These are phyloP conservation scores for Diplolepis rosae DNA, from an alignment of 2,888 invertebrate genomes.

Conservation along the genomic window DNA sequence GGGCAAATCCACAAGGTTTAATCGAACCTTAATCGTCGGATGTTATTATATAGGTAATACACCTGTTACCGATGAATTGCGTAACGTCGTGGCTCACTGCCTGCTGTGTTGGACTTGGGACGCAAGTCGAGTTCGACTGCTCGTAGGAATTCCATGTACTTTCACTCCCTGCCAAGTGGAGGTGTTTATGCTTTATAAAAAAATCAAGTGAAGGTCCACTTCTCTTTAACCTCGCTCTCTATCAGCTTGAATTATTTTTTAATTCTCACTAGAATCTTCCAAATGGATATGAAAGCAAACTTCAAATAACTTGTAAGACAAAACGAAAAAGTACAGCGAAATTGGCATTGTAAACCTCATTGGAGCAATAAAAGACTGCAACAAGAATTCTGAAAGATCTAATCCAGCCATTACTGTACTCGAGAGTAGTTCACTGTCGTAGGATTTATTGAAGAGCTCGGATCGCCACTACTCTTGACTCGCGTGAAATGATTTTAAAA, in stretches of 20 bases:
- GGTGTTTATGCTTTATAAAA: slow-evolving; percentile 48
- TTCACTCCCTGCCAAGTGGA: slow-evolving; percentile 61
- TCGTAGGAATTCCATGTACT: slow-evolving; percentile 67
- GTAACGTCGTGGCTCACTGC: slow-evolving; percentile 42
- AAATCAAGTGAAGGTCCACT: slow-evolving; percentile 37
- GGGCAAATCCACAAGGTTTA: background rate
- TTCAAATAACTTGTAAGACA: background rate
- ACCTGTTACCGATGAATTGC: slow-evolving; percentile 56
- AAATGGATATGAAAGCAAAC: background rate
- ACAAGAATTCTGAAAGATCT: background rate
- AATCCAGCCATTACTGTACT: background rate
- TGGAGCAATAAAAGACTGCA: background rate
- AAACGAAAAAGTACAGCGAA: background rate
- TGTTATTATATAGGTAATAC: slow-evolving; percentile 51
- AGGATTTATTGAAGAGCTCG: background rate
- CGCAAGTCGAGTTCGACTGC: slow-evolving; percentile 48
- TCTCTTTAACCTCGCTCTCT: slow-evolving; percentile 30
- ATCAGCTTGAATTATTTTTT: background rate
- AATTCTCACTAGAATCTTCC: background rate
- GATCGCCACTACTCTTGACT: background rate
- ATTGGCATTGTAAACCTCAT: slow-evolving; percentile 6
- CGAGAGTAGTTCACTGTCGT: background rate
- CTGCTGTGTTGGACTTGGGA: slow-evolving; percentile 46
- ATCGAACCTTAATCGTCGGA: slow-evolving; percentile 23
- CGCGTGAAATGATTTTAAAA: background rate